Percentiles rank a stretch among this genome's conserved stretches.
phyloP scores from a whole-genome alignment of 92 coral and sea anemone species.

The Siderastrea siderea region DNA sequence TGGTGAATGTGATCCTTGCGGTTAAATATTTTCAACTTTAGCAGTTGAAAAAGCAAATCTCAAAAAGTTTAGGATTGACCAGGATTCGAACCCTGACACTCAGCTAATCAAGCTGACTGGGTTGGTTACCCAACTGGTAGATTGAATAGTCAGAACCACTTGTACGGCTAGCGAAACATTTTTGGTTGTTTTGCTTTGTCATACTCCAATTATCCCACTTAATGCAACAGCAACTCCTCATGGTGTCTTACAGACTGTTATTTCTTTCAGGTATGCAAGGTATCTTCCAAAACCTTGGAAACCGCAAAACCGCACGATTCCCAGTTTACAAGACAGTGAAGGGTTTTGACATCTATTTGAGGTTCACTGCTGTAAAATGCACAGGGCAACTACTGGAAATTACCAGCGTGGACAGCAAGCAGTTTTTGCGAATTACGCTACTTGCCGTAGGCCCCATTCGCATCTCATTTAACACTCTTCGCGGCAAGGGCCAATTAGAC shows the following conservation, averaged over 20 bases:
- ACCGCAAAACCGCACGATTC: constrained; percentile 26
- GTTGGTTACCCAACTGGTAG: no score
- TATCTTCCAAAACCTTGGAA: constrained; percentile 50
- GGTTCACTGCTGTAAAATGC: constrained; percentile 68
- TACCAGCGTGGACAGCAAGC: constrained; percentile 61
- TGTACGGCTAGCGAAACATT: no score
- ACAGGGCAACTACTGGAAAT: constrained; percentile 71
- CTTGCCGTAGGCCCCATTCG: constrained; percentile 35
- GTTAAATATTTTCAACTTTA: no score
- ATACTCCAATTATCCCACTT: neutral
- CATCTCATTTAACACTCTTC: constrained; percentile 24
- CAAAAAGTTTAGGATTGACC: no score
- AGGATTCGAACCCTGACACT: no score
- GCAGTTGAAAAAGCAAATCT: no score
- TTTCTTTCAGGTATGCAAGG: constrained; percentile 49
- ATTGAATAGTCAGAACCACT: no score
- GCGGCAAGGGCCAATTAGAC: constrained; percentile 33
- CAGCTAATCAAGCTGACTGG: no score
- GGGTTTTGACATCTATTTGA: constrained; percentile 58
- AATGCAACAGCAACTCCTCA: neutral
- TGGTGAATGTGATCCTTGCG: no score
- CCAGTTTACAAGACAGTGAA: constrained; percentile 55
- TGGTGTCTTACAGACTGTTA: no score
- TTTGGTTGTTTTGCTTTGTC: no score
- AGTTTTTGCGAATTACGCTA: constrained; percentile 52